Evolutionary conservation across 2,113 vertebrate genomes (phyloP), one percentile per base, ranked within the genome.

Genomic region (Callipepla californica): DNA sequence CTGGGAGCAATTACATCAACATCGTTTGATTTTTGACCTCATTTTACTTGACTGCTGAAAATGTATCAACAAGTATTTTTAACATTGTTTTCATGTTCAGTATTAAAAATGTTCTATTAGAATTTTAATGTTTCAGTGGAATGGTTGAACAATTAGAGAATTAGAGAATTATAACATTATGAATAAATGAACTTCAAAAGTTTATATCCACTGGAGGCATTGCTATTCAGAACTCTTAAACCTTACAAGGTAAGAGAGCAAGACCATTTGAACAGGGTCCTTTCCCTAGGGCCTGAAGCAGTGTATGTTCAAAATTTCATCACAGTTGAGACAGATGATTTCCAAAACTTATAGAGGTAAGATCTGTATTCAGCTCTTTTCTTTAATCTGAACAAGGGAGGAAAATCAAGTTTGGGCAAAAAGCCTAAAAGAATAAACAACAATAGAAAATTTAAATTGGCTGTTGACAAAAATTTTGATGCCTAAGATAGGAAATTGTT

Each of bases 171-270:
- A 5, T 38, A 44, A 58, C 5, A 53, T 5, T 45, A 21, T 63
- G 90, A 85, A 76, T 62, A 83, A 67, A 85, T 36, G 42, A 48
- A 48, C 36, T 20, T 6, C 13, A 68, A n/a, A 69, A 85, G 53
- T 26, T 72, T 89, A 38, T 65, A 72, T 73, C 62, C 4, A 1
- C 53, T 34, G 7, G 18, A 90, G 75, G 66, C 68, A 77, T 19
- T 81, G 62, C 12, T 92, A 61, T 86, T 85, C 82, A 96, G 57
- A 79, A 38, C 34, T 81, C 20, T 68, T 90, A 84, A 90, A 94
- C 18, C 75, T 25, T 62, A 40, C 3, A 8, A 65, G 36, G 57
- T 70, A 70, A 82, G 51, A 79, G 75, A 70, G 38, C 50, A 74
- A 83, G 38, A 21, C 47, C 44, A 34, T 6, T 94, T 83, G 75